Percentiles rank a stretch among this genome's conserved stretches.
Evolutionary conservation across 2,797 vertebrate genomes (phyloP).

Genomic region (Coccyzus lansbergi): DNA sequence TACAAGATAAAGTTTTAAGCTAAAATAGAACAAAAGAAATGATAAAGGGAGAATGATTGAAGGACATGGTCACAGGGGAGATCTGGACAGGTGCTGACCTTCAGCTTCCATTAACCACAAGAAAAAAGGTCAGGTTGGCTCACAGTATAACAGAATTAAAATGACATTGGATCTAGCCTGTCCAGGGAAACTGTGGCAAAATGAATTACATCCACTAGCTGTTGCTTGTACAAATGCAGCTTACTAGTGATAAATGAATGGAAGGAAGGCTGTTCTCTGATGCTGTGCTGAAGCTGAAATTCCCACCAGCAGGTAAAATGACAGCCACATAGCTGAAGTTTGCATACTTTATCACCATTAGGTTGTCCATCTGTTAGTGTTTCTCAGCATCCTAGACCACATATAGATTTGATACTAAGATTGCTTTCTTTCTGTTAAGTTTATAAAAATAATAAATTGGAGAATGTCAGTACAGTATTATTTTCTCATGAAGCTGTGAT

Average conservation of each 20-base stretch:
- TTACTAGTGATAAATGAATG: background rate
- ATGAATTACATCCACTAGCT: constrained; percentile 14
- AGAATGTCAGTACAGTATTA: background rate
- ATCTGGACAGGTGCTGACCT: background rate
- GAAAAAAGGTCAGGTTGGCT: background rate
- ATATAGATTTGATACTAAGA: background rate
- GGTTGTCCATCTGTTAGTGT: background rate
- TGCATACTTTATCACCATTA: background rate
- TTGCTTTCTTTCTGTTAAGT: background rate
- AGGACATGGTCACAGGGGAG: background rate
- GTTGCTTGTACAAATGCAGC: background rate
- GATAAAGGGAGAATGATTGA: background rate
- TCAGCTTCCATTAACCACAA: background rate
- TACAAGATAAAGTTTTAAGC: background rate
- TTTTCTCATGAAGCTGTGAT: background rate
- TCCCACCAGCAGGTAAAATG: background rate
- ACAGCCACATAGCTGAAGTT: background rate
- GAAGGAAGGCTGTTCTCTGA: background rate
- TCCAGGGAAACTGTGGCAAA: background rate
- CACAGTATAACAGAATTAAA: background rate
- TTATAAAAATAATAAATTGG: background rate
- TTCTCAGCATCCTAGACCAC: background rate
- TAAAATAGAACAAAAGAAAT: background rate
- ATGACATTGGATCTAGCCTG: background rate
- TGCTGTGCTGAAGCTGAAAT: background rate